Evolutionary conservation across 2,113 vertebrate species (phyloP).

Genomic region (Crypturellus undulatus): DNA sequence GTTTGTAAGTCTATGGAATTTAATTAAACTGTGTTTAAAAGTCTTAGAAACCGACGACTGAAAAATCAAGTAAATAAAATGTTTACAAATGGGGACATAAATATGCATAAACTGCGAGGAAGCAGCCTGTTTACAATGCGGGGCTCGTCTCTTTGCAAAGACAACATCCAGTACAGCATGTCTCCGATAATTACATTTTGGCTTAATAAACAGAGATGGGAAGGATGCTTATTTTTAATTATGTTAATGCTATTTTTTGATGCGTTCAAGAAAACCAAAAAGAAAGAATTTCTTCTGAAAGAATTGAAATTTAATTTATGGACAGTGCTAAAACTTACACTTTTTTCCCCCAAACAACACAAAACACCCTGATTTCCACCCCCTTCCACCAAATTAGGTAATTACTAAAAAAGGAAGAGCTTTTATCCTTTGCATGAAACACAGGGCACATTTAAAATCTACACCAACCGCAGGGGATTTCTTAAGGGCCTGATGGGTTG

Average conservation of each 20-base stretch:
- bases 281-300: too few relatives aligned
- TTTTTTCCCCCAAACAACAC: not conserved
- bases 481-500: not conserved
- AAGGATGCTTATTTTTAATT: slow-evolving; percentile 50
- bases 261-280: not conserved
- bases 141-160: not conserved
- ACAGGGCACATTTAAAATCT: accelerated
- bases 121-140: slow-evolving; percentile 17
- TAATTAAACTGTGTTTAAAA: slow-evolving; percentile 57
- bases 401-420: not conserved
- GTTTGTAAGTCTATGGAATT: slow-evolving; percentile 34
- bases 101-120: not conserved
- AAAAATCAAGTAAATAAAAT: slow-evolving; percentile 56
- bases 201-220: slow-evolving; percentile 56
- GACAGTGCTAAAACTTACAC: not conserved
- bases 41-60: slow-evolving; percentile 9
- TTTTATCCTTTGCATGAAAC: not conserved
- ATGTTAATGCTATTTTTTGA: slow-evolving; percentile 29
- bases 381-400: not conserved
- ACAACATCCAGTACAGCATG: slow-evolving; percentile 1
- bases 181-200: slow-evolving; percentile 60
- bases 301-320: not conserved
- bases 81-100: slow-evolving; percentile 49
- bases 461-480: accelerated
- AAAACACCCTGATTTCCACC: accelerated